A percentile compares a stretch with the other conserved stretches of the same genome.
phyloP scores from a whole-genome alignment of 2,797 vertebrate genomes.

The Cyclopterus lumpus region DNA sequence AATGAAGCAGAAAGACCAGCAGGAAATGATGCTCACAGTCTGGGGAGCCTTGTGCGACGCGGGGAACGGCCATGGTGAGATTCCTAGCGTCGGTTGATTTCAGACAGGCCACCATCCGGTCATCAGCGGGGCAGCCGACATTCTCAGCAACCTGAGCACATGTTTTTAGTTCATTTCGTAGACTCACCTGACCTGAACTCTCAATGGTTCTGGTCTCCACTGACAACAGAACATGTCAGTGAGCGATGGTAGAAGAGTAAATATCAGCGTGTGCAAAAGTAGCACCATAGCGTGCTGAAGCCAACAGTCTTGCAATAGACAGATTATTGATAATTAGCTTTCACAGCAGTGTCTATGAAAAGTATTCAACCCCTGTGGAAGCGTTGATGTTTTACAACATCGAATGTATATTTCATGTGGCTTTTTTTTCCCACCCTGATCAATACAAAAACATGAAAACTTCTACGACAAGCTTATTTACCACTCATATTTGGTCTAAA shows the following conservation, averaged over 20 bases:
- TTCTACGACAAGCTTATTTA: not conserved
- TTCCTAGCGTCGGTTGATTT: slow-evolving; percentile 72
- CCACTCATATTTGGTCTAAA: not conserved
- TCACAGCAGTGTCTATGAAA: not conserved
- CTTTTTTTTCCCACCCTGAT: not conserved
- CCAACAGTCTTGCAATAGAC: not conserved
- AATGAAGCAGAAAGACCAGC: not conserved
- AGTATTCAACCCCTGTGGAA: not conserved
- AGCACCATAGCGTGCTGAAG: not conserved
- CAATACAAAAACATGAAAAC: not conserved
- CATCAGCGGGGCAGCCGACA: slow-evolving; percentile 84
- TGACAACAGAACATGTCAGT: not conserved
- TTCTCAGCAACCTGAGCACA: slow-evolving; percentile 63
- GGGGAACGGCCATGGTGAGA: slow-evolving; percentile 81
- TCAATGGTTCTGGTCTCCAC: not conserved
- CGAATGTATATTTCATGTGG: not conserved
- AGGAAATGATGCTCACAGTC: slow-evolving; percentile 46
- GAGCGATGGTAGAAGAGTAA: not conserved
- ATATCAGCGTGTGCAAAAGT: not conserved
- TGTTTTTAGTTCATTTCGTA: not conserved
- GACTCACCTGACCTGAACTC: not conserved
- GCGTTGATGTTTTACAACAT: not conserved
- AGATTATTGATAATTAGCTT: not conserved
- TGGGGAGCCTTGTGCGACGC: slow-evolving; percentile 45
- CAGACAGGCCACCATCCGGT: slow-evolving; percentile 83